Percentiles rank a stretch among this genome's conserved stretches.
Conservation (phyloP, 2,113 vertebrate genomes). For the Epinephelus fuscoguttatus region DNA sequence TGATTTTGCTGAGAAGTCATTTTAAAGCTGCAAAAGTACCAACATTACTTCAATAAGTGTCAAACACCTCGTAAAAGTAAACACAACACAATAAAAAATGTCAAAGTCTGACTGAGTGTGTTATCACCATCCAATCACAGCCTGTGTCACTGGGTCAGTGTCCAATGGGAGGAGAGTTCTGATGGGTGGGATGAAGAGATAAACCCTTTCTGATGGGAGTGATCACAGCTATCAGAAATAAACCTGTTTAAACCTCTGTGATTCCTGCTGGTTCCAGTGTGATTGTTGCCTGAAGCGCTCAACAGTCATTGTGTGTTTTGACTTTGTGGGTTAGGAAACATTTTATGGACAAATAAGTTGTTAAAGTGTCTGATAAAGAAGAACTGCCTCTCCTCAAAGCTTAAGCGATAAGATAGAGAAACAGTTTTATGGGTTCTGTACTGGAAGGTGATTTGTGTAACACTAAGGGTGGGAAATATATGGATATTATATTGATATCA, state of each 20-base stretch:
- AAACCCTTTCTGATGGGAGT: neutral
- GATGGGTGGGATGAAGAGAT: slow-evolving; percentile 24
- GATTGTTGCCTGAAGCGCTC: too few species aligned
- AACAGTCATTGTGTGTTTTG: too few species aligned
- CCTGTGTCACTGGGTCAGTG: neutral
- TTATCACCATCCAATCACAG: slow-evolving; percentile 38
- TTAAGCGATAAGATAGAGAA: neutral
- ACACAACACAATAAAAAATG: neutral
- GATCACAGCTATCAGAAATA: neutral
- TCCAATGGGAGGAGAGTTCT: slow-evolving; percentile 18
- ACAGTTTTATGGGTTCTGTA: neutral
- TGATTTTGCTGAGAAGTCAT: neutral
- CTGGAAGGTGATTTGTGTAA: neutral
- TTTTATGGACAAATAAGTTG: neutral
- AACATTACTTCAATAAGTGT: neutral
- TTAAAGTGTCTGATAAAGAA: neutral
- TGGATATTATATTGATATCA: too few species aligned
- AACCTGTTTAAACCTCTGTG: neutral
- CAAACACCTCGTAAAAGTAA: slow-evolving; percentile 3
- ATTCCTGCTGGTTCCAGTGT: neutral
- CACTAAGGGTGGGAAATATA: too few species aligned
- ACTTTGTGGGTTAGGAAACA: neutral
- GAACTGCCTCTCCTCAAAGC: neutral
- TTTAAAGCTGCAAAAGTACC: neutral
- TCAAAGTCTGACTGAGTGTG: slow-evolving; percentile 34